Percentiles rank a stretch among this genome's conserved stretches.
These are phyloP conservation scores for Sebastes wilsoni DNA, from an alignment of 2,797 vertebrate genomes.

Conservation along the genomic window DNA sequence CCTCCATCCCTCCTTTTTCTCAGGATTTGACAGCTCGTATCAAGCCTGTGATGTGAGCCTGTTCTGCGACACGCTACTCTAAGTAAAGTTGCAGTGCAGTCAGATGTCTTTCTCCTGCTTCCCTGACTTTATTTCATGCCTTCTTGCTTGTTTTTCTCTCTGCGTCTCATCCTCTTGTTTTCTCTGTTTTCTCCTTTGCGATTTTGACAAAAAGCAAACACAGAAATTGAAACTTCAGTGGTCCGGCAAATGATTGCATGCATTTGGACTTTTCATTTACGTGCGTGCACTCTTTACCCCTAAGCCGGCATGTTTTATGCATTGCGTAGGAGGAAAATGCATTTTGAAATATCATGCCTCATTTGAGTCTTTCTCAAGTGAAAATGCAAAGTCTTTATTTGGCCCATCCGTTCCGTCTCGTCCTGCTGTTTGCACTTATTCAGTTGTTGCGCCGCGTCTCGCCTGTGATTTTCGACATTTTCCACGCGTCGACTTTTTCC, in stretches of 20 bases:
- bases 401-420: slow-evolving; percentile 68
- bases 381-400: slow-evolving; percentile 79
- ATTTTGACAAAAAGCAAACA: slow-evolving; percentile 65
- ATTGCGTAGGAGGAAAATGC: slow-evolving; percentile 60
- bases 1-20: not conserved
- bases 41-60: slow-evolving; percentile 75
- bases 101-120: slow-evolving; percentile 63
- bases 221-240: slow-evolving; percentile 82
- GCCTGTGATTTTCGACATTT: slow-evolving; percentile 64
- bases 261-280: slow-evolving; percentile 76
- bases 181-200: slow-evolving; percentile 29
- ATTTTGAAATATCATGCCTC: slow-evolving; percentile 80
- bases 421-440: slow-evolving; percentile 76
- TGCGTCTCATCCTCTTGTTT: slow-evolving; percentile 37
- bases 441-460: slow-evolving; percentile 59
- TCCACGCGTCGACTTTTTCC: slow-evolving; percentile 69
- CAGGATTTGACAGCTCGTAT: slow-evolving; percentile 84
- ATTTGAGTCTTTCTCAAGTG: slow-evolving; percentile 78
- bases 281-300: slow-evolving; percentile 68
- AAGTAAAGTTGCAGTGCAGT: slow-evolving; percentile 65
- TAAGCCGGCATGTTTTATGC: slow-evolving; percentile 82
- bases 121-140: slow-evolving; percentile 66
- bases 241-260: slow-evolving; percentile 83
- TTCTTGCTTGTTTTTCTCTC: slow-evolving; percentile 40
- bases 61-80: slow-evolving; percentile 75